Evolutionary conservation across 2,113 vertebrate species (phyloP), one percentile per base, ranked within the genome.

Genomic region (Oncorhynchus clarkii): DNA sequence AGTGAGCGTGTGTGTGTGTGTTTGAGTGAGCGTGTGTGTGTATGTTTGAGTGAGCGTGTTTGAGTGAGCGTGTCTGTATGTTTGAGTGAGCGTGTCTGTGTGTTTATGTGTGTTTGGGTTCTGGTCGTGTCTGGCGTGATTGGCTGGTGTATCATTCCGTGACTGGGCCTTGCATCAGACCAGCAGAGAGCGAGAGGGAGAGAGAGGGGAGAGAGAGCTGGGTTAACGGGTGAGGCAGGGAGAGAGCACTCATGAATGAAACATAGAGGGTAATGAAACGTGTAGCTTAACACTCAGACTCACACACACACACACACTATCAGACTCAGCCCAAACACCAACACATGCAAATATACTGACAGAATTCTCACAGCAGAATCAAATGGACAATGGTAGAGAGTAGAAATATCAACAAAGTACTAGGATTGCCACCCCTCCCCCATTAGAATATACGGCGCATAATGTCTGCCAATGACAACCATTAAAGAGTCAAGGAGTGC

Each of bases 381-480:
- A 11, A 54, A 54, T 54, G 16, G 51, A 54, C 16, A 4, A 54
- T 54, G 51, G 5, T 18, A 18, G 3, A 54, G 5, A 13, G 3
- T 54, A 54, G 14, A 54, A 54, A 54, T 54, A 4, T 54, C 51
- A 54, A 54, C 5, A 54, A 62, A 62, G 59, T 51, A 39, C 34
- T 39, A 9, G 34, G 34, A 39, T 39, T 39, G 34, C 2, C n/a
- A 20, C 20, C 1, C 20, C 20, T n/a, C 59, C 14, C n/a, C 26
- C 14, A 87, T 86, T 87, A 86, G 69, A 67, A 54, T 34, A 75
- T 76, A 70, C 70, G 31, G 69, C 12, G 79, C 79, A 73, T 81
- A 84, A 85, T 82, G 83, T 84, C 83, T 85, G 80, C 70, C 26
- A 77, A 76, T 82, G 80, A 75, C 78, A 85, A 76, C 78, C 75